phyloP scores from a whole-genome alignment of 2,113 vertebrate species.

The Riparia riparia region DNA sequence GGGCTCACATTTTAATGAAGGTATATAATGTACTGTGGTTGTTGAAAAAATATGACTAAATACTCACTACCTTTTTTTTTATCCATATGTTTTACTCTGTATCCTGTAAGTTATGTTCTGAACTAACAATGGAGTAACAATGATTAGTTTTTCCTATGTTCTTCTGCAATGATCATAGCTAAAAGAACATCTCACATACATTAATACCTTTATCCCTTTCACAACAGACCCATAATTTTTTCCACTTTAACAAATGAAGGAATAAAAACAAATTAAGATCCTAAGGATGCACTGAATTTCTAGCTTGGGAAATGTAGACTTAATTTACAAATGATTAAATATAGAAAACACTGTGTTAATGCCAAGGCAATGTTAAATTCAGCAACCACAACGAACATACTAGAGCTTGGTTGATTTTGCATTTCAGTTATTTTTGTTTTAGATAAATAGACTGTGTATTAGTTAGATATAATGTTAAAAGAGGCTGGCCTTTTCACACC shows the following conservation, averaged over 20 bases:
- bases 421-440: not conserved
- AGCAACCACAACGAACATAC: not conserved
- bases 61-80: not conserved
- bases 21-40: not conserved
- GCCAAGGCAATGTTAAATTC: not conserved
- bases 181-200: not conserved
- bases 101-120: not conserved
- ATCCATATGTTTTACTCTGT: rapidly evolving
- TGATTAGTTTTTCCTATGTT: not conserved
- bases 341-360: not conserved
- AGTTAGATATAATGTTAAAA: not conserved
- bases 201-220: not conserved
- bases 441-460: not conserved
- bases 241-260: not conserved
- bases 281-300: not conserved
- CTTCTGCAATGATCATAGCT: not conserved
- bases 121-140: not conserved
- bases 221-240: not conserved
- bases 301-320: not conserved
- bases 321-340: not conserved
- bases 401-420: not conserved
- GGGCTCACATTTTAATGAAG: not conserved
- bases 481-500: not conserved
- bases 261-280: not conserved
- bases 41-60: not conserved